Evolutionary conservation across 2,888 invertebrate genomes (phyloP).

Genomic region (Lacanobia oleracea): DNA sequence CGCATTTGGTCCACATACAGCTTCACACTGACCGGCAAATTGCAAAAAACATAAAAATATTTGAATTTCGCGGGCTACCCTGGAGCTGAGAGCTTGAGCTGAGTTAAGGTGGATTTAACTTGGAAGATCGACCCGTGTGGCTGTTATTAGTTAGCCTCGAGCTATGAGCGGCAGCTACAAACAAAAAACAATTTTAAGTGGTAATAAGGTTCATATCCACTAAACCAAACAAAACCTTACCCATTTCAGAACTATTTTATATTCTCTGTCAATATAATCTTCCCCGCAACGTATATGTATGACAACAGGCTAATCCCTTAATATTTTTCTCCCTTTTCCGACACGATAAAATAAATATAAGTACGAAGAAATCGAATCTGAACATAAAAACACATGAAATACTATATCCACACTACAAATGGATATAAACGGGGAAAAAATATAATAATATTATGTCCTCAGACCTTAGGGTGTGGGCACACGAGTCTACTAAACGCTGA

Average conservation of each 20-base stretch:
- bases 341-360: slow-evolving; percentile 58
- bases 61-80: no score
- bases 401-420: slow-evolving; percentile 57
- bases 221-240: slow-evolving; percentile 1
- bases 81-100: no score
- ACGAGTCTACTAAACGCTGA: background rate
- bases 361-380: slow-evolving; percentile 50
- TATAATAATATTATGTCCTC: slow-evolving; percentile 60
- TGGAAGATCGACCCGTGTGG: no score
- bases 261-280: slow-evolving; percentile 4
- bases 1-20: no score
- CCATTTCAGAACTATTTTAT: slow-evolving; percentile 7
- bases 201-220: background rate
- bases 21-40: no score
- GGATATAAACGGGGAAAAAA: slow-evolving; percentile 57
- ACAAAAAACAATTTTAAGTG: background rate
- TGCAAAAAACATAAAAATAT: no score
- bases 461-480: slow-evolving; percentile 15
- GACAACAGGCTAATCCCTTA: slow-evolving; percentile 43
- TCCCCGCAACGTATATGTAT: slow-evolving; percentile 22
- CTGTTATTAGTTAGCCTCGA: no score
- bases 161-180: no score
- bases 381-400: slow-evolving; percentile 53
- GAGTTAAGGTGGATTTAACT: no score
- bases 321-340: slow-evolving; percentile 23